Evolutionary conservation across 2,888 invertebrate species (phyloP).

Genomic region (Nineta flava): DNA sequence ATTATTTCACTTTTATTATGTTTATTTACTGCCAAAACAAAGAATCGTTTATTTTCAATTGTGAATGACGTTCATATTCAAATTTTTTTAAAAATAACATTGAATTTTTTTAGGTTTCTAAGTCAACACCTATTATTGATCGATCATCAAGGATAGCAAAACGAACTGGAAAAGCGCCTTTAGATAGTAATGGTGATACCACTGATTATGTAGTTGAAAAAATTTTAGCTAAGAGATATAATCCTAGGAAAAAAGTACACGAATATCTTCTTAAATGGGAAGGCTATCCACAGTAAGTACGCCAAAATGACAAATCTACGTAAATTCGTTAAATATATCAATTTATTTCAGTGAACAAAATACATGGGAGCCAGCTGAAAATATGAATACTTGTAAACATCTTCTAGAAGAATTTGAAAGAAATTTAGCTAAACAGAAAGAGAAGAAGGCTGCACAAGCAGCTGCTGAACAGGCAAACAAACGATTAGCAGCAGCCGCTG

Average conservation of each 20-base stretch:
- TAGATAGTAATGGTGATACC: conserved; percentile 23
- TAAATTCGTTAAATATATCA: neutral
- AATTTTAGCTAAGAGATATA: conserved; percentile 69
- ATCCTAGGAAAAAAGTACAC: conserved; percentile 57
- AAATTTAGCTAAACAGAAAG: conserved; percentile 59
- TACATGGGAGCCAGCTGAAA: conserved; percentile 70
- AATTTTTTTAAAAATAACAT: too few relatives aligned
- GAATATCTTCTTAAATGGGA: conserved; percentile 82
- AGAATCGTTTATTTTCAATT: too few relatives aligned
- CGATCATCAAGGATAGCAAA: conserved; percentile 34
- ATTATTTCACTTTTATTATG: too few relatives aligned
- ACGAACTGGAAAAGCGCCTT: conserved; percentile 10
- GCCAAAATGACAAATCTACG: neutral
- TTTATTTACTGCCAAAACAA: too few relatives aligned
- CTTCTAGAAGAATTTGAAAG: conserved; percentile 67
- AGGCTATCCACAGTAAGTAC: conserved; percentile 54
- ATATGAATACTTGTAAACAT: conserved; percentile 60
- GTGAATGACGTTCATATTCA: too few relatives aligned
- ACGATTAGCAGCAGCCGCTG: conserved; percentile 9
- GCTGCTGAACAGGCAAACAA: conserved; percentile 20
- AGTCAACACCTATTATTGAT: conserved; percentile 15
- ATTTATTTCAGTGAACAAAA: conserved; percentile 48
- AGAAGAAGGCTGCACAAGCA: conserved; percentile 41
- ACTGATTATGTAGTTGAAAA: conserved; percentile 66
- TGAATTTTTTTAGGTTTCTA: neutral